Conservation (phyloP, 2,113 vertebrate genomes). For the Anseranas semipalmata region DNA sequence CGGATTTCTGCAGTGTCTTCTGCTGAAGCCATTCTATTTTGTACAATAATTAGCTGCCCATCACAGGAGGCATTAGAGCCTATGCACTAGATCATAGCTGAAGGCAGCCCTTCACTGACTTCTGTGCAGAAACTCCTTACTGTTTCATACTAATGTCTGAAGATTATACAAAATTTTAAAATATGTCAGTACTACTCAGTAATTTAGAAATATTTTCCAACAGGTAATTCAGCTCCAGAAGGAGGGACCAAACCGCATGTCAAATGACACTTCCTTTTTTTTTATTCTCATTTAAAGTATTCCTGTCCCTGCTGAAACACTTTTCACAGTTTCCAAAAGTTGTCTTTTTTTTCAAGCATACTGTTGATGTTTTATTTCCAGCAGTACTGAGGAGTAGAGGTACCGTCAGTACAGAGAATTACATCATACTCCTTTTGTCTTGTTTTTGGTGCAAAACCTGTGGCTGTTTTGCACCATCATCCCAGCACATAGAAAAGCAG, state of each 20-base stretch:
- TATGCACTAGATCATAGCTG: background rate
- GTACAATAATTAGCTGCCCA: background rate
- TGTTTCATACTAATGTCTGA: background rate
- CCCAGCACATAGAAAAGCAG: background rate
- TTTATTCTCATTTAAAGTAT: background rate
- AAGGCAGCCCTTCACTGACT: background rate
- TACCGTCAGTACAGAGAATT: background rate
- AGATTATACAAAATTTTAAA: background rate
- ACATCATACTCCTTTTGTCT: background rate
- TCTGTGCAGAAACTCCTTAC: background rate
- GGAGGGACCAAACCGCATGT: background rate
- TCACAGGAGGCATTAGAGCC: fast-evolving
- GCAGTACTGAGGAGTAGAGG: background rate
- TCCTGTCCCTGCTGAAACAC: background rate
- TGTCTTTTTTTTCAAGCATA: background rate
- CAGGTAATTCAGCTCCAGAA: background rate
- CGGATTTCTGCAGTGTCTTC: background rate
- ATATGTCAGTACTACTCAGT: background rate
- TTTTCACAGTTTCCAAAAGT: background rate
- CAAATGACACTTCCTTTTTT: background rate
- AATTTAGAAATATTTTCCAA: background rate
- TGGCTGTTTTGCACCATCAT: background rate
- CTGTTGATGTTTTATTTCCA: background rate
- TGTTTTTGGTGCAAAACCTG: background rate
- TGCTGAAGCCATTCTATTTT: background rate